Evolutionary conservation across 2,113 vertebrate genomes (phyloP), one percentile per base, ranked within the genome.

Genomic region (Azemiops feae): DNA sequence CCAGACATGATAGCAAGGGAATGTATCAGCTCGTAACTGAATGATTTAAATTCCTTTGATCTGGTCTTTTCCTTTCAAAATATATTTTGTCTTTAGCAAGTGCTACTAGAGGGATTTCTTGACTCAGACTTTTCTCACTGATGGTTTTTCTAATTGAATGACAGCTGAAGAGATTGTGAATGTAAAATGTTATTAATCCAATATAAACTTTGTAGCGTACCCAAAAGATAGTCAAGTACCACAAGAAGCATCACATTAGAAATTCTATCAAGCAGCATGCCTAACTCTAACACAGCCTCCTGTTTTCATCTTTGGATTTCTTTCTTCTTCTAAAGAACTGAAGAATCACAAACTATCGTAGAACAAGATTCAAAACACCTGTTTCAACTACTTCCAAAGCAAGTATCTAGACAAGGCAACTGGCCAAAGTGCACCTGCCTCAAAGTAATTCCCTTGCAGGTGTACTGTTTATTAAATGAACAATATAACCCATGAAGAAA

Each of bases 81-180:
- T 96, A 89, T 86, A 93, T 18, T 89, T 94, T 95, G 57, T 92
- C 89, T 94, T 96, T 96, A 96, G 94, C 95, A 97, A 94, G 94
- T 95, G 22, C 85, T 92, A 81, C 64, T 0, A 95, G 89, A 93
- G 90, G 91, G 90, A 91, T 89, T 64, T 89, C 92, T 96, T 92
- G 69, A 96, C 92, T 34, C 69, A 93, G 30, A 52, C 27, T 30
- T 90, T 57, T 55, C 34, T n/a, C 50, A 85, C 64, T n/a, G 54
- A 91, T 93, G 89, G 87, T 96, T 96, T 87, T 96, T 96, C 91
- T 96, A 96, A 93, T 64, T 96, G 95, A 93, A 74, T 94, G 92
- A 91, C 89, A 96, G 92, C 95, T 95, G 91, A 92, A 94, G 92
- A 94, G 90, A 94, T 58, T 89, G 93, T 95, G 95, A 91, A 94